These are phyloP conservation scores for Heliconius charithonia DNA, from an alignment of 2,888 invertebrate genomes.

Conservation along the genomic window DNA sequence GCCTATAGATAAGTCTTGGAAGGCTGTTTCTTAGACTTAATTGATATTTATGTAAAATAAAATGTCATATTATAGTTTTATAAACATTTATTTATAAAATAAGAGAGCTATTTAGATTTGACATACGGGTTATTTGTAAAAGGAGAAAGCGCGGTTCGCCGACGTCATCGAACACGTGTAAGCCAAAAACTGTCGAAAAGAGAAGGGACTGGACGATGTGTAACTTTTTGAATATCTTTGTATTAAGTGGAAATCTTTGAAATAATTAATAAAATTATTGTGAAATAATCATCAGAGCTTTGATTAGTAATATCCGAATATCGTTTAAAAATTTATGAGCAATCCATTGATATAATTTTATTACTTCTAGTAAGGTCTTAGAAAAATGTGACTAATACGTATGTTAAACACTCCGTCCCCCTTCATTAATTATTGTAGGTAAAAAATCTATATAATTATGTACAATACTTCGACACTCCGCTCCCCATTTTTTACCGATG, in stretches of 20 bases:
- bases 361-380: not conserved
- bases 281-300: not conserved
- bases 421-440: not conserved
- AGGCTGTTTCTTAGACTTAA: not conserved
- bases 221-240: not conserved
- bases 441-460: not conserved
- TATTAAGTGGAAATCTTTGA: not conserved
- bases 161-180: constrained; percentile 18
- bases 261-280: not conserved
- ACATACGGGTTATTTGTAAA: not conserved
- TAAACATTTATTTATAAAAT: not conserved
- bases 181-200: constrained; percentile 12
- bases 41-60: not conserved
- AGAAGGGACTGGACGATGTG: constrained; percentile 10
- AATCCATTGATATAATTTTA: not conserved
- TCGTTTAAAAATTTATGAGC: not conserved
- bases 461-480: not conserved
- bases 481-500: no score
- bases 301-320: not conserved
- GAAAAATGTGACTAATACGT: not conserved
- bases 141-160: constrained; percentile 4
- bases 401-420: no score
- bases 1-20: not conserved
- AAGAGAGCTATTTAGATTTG: not conserved
- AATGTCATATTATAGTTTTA: not conserved